Base-by-base conservation (phyloP, 2,797 vertebrate genomes). In the Astyanax mexicanus region DNA sequence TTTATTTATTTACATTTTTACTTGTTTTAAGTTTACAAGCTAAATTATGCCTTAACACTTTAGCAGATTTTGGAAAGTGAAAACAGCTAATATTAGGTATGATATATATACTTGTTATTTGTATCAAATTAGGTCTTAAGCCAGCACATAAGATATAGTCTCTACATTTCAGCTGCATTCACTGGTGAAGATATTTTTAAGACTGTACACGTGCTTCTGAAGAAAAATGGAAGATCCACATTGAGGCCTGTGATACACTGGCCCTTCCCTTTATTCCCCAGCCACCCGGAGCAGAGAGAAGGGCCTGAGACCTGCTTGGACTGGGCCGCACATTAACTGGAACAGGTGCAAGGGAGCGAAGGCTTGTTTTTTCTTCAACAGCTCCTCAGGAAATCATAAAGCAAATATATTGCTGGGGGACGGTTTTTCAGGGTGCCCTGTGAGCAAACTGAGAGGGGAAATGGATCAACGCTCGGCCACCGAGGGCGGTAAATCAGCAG, bases 301-400 rank as follows among this genome's bases (percentile, higher is more conserved):
- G 89, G 90, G 89, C 77, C 84, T 70, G 76, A 68, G 47, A 25
- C 77, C 60, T 42, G 1, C 7, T 73, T 64, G 49, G 65, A 81
- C 55, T 82, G 87, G 78, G 52, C 79, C 77, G 84, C 86, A 89
- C 91, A 87, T 93, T 90, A 92, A 93, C 92, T 90, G 86, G 83
- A 93, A 89, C 95, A 97, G 94, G 95, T 97, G 94, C 91, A 90
- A 81, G 83, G 83, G 83, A 57, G 51, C 51, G 66, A 15, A 12
- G 61, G 70, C 72, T 80, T 89, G 88, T 92, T 93, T 95, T 83
- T 95, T 87, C 91, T 94, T 93, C 89, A 86, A 91, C 79, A 84
- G 88, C 86, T 94, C 87, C 87, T 86, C 89, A 94, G 94, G 92
- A 95, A 96, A 94, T 93, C 94, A 95, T 94, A 94, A 95, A 95